Percentiles rank a stretch among this genome's conserved stretches.
Evolutionary conservation across 2,113 vertebrate genomes (phyloP).

Genomic region (Menidia beryllina): DNA sequence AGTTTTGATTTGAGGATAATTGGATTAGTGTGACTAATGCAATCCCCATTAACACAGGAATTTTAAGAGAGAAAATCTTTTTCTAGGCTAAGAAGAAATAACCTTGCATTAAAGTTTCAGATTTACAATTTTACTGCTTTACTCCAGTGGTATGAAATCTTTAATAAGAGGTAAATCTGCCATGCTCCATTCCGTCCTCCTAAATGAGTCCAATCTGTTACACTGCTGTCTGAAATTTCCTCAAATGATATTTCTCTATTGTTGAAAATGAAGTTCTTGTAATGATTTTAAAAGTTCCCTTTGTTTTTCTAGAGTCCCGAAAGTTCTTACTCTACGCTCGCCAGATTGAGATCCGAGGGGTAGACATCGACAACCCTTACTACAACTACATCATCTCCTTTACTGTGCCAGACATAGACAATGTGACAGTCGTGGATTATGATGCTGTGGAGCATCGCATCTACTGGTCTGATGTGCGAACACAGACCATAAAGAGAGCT

Average conservation of each 20-base stretch:
- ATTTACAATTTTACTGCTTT: background rate
- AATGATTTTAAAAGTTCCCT: too few species aligned
- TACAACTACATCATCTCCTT: slow-evolving; percentile 99
- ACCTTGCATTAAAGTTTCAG: background rate
- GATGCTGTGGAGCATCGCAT: slow-evolving; percentile 94
- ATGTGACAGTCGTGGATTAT: slow-evolving; percentile 95
- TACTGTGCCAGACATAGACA: slow-evolving; percentile 97
- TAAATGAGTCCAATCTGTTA: too few species aligned
- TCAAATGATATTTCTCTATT: too few species aligned
- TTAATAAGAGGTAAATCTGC: slow-evolving; percentile 10
- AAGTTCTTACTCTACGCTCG: slow-evolving; percentile 97
- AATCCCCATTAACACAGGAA: slow-evolving; percentile 14
- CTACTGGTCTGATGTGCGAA: slow-evolving; percentile 98
- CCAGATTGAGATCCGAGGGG: slow-evolving; percentile 97
- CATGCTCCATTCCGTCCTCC: background rate
- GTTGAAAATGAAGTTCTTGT: too few species aligned
- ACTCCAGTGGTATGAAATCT: background rate
- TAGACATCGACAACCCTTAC: slow-evolving; percentile 96
- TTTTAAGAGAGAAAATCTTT: slow-evolving; percentile 12
- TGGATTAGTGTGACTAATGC: slow-evolving; percentile 35
- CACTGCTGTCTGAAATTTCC: too few species aligned
- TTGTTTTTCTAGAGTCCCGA: slow-evolving; percentile 85
- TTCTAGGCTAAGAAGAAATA: background rate
- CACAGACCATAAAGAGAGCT: slow-evolving; percentile 95
- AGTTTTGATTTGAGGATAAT: slow-evolving; percentile 33